Base-by-base conservation (phyloP, 1,140 invertebrate genomes). In the Philotrypesis tridentata region DNA sequence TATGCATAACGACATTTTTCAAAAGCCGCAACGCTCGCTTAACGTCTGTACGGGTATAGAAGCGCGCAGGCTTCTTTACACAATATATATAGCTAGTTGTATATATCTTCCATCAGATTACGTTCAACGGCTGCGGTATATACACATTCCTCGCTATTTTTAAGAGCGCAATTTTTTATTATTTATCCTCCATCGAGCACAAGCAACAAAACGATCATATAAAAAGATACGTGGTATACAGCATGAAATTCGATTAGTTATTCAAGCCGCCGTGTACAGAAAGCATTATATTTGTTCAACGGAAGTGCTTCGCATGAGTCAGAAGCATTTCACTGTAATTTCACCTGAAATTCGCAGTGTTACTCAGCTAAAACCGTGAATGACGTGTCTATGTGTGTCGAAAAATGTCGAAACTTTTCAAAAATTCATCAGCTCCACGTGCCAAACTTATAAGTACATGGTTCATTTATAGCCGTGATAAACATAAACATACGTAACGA, bases 301-400 rank as follows among this genome's bases (percentile, higher is more conserved):
- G 63, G 12, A 75, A 75, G 29, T n/a, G 61, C 55, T 23, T 63
- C 23, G 33, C 31, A 23, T 25, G 73, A 61, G 55, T 75, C 73
- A 61, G 29, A 63, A 75, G 27, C 73, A 14, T 63, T 61, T 33
- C 48, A 55, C 21, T 55, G 21, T 55, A 55, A 55, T 55, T 55
- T 55, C 48, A 7, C 48, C 21, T 17, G 4, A 17, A 43, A 17
- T 55, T 55, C 48, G 17, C 14, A 55, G 48, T 55, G n/a, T n/a
- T n/a, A 55, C 0, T 21, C 17, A 55, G 48, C 17, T 55, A 55
- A 55, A 55, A 55, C n/a, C n/a, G n/a, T n/a, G n/a, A n/a, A n/a
- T n/a, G n/a, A n/a, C n/a, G n/a, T n/a, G n/a, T n/a, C n/a, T n/a
- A n/a, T n/a, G n/a, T n/a, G n/a, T n/a, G n/a, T n/a, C n/a, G n/a